Percentiles rank a stretch among this genome's conserved stretches.
phyloP scores from a whole-genome alignment of 2,797 vertebrate species.

The Merluccius polli region DNA sequence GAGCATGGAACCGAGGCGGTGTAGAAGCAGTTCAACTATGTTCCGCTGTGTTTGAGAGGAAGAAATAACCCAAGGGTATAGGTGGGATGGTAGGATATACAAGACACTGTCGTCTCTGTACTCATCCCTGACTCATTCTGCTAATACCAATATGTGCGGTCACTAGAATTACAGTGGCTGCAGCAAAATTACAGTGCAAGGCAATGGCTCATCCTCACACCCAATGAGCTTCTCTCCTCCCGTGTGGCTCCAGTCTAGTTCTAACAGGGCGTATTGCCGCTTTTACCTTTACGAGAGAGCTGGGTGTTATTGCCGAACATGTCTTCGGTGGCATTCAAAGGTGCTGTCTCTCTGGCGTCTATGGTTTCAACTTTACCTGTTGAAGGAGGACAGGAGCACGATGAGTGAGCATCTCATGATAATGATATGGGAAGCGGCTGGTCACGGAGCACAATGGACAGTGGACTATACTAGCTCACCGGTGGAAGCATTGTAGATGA shows the following conservation, averaged over 20 bases:
- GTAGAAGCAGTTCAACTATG: background rate
- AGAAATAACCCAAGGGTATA: slow-evolving; percentile 4
- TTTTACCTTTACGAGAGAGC: slow-evolving; percentile 80
- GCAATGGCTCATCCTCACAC: background rate
- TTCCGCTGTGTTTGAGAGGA: slow-evolving; percentile 7
- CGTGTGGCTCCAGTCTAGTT: background rate
- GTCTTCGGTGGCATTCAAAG: slow-evolving; percentile 63
- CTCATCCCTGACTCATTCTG: slow-evolving; percentile 21
- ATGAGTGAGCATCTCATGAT: background rate
- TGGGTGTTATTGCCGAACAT: slow-evolving; percentile 87
- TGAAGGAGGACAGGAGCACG: background rate
- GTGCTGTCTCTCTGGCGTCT: slow-evolving; percentile 89
- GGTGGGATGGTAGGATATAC: background rate
- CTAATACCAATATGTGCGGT: slow-evolving; percentile 7
- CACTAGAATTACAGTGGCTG: background rate
- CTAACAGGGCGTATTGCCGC: background rate
- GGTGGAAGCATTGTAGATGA: slow-evolving; percentile 83
- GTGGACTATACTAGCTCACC: slow-evolving; percentile 57
- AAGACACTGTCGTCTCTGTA: slow-evolving; percentile 10
- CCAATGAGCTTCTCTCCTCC: background rate
- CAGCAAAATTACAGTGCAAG: background rate
- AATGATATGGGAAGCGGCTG: background rate
- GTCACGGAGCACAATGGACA: background rate
- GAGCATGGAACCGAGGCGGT: background rate
- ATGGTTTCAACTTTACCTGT: slow-evolving; percentile 87